Conservation (phyloP, 2,888 invertebrate genomes). For the Spilarctia lutea region DNA sequence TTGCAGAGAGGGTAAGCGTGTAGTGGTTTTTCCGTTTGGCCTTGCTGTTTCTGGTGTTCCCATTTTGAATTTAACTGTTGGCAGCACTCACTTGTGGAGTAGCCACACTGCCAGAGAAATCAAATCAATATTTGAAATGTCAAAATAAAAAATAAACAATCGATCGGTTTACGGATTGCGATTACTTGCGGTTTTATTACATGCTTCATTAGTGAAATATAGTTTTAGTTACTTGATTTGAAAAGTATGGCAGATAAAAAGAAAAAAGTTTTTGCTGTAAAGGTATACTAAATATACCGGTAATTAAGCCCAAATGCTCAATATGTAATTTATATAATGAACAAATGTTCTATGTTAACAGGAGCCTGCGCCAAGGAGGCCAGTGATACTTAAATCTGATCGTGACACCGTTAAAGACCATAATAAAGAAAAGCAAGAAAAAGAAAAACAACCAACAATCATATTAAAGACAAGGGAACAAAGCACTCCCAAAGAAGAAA, state of each 20-base stretch:
- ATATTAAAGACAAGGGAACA: slow-evolving; percentile 89
- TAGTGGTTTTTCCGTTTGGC: too few species aligned
- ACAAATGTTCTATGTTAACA: slow-evolving; percentile 35
- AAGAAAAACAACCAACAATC: slow-evolving; percentile 88
- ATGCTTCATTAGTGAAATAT: not conserved
- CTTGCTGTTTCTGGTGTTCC: too few species aligned
- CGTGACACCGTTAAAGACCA: slow-evolving; percentile 74
- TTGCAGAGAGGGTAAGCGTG: too few species aligned
- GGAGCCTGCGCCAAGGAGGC: slow-evolving; percentile 75
- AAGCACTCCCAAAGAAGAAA: slow-evolving; percentile 83
- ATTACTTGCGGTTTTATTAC: not conserved
- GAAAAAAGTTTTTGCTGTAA: slow-evolving; percentile 79
- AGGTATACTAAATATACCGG: slow-evolving; percentile 54
- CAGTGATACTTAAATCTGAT: slow-evolving; percentile 83
- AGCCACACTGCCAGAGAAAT: too few species aligned
- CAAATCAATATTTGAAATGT: not conserved
- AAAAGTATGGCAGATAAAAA: slow-evolving; percentile 78
- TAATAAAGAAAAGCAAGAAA: slow-evolving; percentile 74
- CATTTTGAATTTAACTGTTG: too few species aligned
- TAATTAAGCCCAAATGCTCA: not conserved
- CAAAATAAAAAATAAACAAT: not conserved
- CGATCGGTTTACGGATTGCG: not conserved
- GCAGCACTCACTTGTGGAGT: too few species aligned
- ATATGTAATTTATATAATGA: not conserved
- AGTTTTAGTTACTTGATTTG: not conserved